Conservation (phyloP, 2,888 invertebrate genomes). For the Ochlodes sylvanus region DNA sequence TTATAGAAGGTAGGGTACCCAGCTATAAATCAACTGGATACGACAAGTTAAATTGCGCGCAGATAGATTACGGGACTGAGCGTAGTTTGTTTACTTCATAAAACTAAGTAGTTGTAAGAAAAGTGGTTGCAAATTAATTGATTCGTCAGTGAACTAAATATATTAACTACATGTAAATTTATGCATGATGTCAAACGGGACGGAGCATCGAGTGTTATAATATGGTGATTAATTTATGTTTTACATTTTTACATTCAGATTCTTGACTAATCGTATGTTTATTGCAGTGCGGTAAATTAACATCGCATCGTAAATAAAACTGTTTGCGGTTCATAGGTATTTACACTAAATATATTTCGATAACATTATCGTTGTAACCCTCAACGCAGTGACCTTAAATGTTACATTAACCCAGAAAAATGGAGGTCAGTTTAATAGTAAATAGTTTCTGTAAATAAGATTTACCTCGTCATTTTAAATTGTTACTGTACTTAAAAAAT, state of each 20-base stretch:
- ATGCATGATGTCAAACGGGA: too few species aligned
- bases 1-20: slow-evolving; percentile 53
- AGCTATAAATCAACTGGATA: slow-evolving; percentile 50
- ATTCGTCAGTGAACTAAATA: too few species aligned
- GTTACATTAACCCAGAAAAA: slow-evolving; percentile 37
- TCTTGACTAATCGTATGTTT: not conserved
- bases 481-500: not conserved
- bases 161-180: too few species aligned
- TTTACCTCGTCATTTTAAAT: not conserved
- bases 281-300: slow-evolving; percentile 15
- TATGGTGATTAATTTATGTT: not conserved
- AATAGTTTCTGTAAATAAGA: slow-evolving; percentile 30
- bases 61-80: not conserved
- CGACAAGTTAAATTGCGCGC: slow-evolving; percentile 34
- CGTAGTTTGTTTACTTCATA: not conserved
- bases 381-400: slow-evolving; percentile 33
- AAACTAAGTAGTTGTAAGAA: not conserved
- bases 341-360: slow-evolving; percentile 35
- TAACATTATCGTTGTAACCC: slow-evolving; percentile 32
- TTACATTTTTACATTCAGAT: not conserved
- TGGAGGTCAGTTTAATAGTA: slow-evolving; percentile 25
- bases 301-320: slow-evolving; percentile 22
- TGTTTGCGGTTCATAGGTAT: slow-evolving; percentile 26
- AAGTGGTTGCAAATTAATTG: too few species aligned
- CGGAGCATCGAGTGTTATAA: not conserved